Evolutionary conservation across 1,140 invertebrate genomes (phyloP).

Genomic region (Orussus abietinus): DNA sequence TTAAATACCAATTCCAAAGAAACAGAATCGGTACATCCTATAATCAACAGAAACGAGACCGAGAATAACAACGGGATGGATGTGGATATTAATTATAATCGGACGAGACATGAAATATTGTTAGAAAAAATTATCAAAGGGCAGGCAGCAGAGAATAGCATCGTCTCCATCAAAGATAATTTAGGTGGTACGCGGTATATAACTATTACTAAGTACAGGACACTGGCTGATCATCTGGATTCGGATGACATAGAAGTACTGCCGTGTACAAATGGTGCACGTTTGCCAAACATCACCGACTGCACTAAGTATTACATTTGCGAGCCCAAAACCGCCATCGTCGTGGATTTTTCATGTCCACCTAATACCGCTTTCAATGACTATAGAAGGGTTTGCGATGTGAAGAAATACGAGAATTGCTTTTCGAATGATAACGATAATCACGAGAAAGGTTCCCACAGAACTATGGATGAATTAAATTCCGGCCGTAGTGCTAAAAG

Average conservation of each 20-base stretch:
- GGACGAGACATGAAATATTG: too few relatives aligned
- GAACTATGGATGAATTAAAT: too few relatives aligned
- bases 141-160: slow-evolving; percentile 17
- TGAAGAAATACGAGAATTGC: slow-evolving; percentile 39
- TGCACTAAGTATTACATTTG: slow-evolving; percentile 56
- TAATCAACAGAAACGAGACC: background rate
- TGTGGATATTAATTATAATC: too few relatives aligned
- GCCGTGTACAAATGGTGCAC: slow-evolving; percentile 46
- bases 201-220: slow-evolving; percentile 27
- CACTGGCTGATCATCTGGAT: slow-evolving; percentile 19
- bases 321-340: slow-evolving; percentile 43
- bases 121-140: slow-evolving; percentile 8
- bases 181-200: slow-evolving; percentile 32
- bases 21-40: background rate
- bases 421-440: slow-evolving; percentile 1
- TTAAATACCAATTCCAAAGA: background rate
- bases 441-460: too few relatives aligned
- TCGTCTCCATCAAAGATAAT: slow-evolving; percentile 29
- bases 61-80: background rate
- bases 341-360: slow-evolving; percentile 51
- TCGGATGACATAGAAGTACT: slow-evolving; percentile 39
- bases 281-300: slow-evolving; percentile 50
- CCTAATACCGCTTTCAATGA: slow-evolving; percentile 52
- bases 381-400: slow-evolving; percentile 48
- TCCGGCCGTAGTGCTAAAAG: too few relatives aligned